phyloP scores from a whole-genome alignment of 2,888 invertebrate species.

The Dynastes hyllus region DNA sequence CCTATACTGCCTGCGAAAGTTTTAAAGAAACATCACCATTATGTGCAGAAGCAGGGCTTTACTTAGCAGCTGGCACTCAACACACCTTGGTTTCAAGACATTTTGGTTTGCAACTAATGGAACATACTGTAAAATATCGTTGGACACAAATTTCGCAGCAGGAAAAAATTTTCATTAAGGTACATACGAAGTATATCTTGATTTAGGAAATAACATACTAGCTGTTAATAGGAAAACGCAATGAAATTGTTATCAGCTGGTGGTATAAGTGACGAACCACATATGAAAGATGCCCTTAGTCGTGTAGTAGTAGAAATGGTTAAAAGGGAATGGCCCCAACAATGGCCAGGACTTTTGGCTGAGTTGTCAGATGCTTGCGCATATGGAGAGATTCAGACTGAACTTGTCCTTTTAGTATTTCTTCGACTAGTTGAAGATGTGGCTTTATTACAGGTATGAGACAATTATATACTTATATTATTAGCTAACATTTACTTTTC shows the following conservation, averaged over 20 bases:
- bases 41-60: conserved; percentile 90
- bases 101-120: conserved; percentile 94
- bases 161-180: conserved; percentile 92
- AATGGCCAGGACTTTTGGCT: conserved; percentile 90
- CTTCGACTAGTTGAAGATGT: conserved; percentile 95
- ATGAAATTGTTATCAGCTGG: conserved; percentile 87
- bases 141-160: conserved; percentile 92
- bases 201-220: conserved; percentile 18
- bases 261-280: conserved; percentile 83
- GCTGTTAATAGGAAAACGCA: conserved; percentile 80
- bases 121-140: conserved; percentile 93
- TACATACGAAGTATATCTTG: conserved; percentile 61
- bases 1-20: conserved; percentile 88
- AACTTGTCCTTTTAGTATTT: conserved; percentile 91
- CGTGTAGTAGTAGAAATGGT: conserved; percentile 97
- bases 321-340: conserved; percentile 98
- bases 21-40: conserved; percentile 91
- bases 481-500: not conserved
- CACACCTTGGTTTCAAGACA: conserved; percentile 88
- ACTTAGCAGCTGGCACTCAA: conserved; percentile 83
- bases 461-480: too few relatives aligned
- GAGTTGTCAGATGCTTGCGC: conserved; percentile 89
- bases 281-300: conserved; percentile 89
- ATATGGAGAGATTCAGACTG: conserved; percentile 90
- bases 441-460: conserved; percentile 84